Evolutionary conservation across 2,113 vertebrate species (phyloP), one percentile per base, ranked within the genome.

Genomic region (Sisor rabdophorus): DNA sequence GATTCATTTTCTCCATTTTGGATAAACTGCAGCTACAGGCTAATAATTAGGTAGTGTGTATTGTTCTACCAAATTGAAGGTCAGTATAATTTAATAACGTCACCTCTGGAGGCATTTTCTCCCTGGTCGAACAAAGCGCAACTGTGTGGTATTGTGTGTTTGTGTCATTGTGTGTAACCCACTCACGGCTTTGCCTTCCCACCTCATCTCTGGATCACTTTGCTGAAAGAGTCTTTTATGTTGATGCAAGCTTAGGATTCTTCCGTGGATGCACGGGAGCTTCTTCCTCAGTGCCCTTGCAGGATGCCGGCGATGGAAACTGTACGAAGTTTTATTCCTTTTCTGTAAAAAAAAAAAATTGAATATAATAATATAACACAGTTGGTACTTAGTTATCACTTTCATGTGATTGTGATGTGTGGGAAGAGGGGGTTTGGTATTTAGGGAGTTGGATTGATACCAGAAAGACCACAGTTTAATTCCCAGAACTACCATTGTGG

Each of bases 21-120:
- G 13, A 17, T 64, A 47, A 56, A 67, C 32, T 28, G 53, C 20
- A 47, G 52, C 52, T 44, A 24, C 40, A 19, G 44, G 36, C 68
- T 36, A 54, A 68, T 26, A 76, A 47, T 69, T 55, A 36, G 19
- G 64, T 50, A 36, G 74, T 30, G 24, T 69, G 64, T 69, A 77
- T 69, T 69, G 65, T 77, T 77, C 44, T 13, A 20, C 53, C 58
- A 10, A 26, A 28, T n/a, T 68, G 61, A 76, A 76, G 64, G 64
- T 59, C 75, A 76, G 17, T 4, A 76, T 77, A 70, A 77, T 77
- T 60, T n/a, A 19, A 58, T n/a, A 56, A 56, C 19, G 74, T 53
- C 74, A 48, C 63, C 6, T 63, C 63, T 76, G 22, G 9, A 56
- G 63, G 52, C 73, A 44, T 26, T 65, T 22, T 1, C 48, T 16